Evolutionary conservation across 1,140 invertebrate species (phyloP).

Genomic region (Gryllus bimaculatus): DNA sequence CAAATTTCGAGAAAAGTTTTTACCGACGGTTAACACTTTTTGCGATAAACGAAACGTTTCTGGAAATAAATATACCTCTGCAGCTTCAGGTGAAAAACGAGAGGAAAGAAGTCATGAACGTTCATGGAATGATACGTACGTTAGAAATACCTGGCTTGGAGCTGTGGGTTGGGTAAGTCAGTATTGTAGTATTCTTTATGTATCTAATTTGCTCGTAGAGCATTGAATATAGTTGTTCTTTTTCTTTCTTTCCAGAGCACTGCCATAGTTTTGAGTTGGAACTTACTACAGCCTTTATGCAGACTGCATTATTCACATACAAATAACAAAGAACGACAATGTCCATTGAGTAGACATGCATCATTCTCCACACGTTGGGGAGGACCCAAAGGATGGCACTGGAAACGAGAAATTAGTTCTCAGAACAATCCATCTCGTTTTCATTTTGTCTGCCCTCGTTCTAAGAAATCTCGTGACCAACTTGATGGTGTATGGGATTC

Average conservation of each 20-base stretch:
- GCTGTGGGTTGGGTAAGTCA: constrained; percentile 33
- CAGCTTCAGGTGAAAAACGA: constrained; percentile 25
- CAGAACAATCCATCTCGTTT: not conserved
- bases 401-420: not conserved
- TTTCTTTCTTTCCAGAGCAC: constrained; percentile 29
- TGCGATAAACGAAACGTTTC: constrained; percentile 19
- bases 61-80: constrained; percentile 23
- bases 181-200: constrained; percentile 6
- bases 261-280: constrained; percentile 20
- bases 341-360: not conserved
- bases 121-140: constrained; percentile 23
- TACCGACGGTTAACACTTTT: constrained; percentile 24
- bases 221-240: not conserved
- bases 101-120: constrained; percentile 24
- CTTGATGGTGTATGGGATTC: not conserved
- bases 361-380: not conserved
- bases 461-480: not conserved
- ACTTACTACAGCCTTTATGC: constrained; percentile 11
- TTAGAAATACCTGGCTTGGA: constrained; percentile 30
- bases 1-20: constrained; percentile 27
- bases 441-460: no score
- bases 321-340: not conserved
- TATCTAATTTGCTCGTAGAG: not conserved
- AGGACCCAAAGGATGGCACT: not conserved
- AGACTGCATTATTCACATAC: not conserved